These are phyloP conservation scores for Ochropacha duplaris DNA, from an alignment of 2,888 invertebrate species.

Conservation along the genomic window DNA sequence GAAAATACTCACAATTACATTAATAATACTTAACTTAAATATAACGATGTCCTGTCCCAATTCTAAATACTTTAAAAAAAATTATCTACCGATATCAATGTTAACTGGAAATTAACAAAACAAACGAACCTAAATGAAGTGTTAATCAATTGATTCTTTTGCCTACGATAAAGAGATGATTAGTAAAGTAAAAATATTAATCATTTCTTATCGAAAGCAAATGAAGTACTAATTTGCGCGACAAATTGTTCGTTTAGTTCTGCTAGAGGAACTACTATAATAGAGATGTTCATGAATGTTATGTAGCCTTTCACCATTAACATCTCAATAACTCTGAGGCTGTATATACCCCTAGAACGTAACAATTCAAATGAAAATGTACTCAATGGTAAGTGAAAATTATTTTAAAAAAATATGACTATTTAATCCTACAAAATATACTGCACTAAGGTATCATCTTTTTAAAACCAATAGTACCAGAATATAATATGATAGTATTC, in stretches of 20 bases:
- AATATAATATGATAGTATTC: no score
- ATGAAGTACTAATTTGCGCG: constrained; percentile 1
- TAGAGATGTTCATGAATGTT: background rate
- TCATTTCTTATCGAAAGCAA: constrained; percentile 2
- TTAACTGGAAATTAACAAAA: constrained; percentile 5
- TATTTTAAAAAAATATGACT: background rate
- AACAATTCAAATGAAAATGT: background rate
- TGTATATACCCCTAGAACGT: background rate
- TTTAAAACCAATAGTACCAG: no score
- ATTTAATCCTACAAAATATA: no score
- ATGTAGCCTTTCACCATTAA: background rate
- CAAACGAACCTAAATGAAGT: background rate
- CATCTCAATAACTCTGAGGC: background rate
- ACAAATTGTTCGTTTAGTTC: constrained; percentile 2
- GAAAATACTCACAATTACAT: no score
- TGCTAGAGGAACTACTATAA: background rate
- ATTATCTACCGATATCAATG: no score
- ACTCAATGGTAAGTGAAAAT: background rate
- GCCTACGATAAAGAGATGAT: background rate
- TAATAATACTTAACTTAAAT: no score
- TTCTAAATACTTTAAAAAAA: background rate
- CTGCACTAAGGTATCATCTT: no score
- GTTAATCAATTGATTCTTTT: background rate
- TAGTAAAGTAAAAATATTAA: background rate
- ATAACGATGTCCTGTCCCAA: no score